Conservation (phyloP, 2,797 vertebrate genomes). For the Phoxinus dragarum region DNA sequence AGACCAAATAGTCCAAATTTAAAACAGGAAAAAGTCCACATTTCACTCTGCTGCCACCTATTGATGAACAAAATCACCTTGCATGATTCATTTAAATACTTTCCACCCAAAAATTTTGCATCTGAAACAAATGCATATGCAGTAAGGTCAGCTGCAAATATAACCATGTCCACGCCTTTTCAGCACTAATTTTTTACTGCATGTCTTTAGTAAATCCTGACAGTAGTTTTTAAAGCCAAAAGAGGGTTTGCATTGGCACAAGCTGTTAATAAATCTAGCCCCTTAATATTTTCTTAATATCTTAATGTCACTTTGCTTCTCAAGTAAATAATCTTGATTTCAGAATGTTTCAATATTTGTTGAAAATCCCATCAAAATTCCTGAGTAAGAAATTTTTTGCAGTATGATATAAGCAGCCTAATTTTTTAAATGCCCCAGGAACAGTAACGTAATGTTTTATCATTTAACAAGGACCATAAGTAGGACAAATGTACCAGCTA, state of each 20-base stretch:
- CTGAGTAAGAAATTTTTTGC: not conserved
- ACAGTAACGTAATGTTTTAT: not conserved
- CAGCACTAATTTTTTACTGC: not conserved
- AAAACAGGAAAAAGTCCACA: too few relatives aligned
- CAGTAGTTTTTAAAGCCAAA: too few relatives aligned
- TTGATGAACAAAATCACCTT: not conserved
- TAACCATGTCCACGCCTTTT: too few relatives aligned
- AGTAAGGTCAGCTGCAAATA: not conserved
- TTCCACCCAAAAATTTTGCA: not conserved
- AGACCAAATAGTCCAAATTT: too few relatives aligned
- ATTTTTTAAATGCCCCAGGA: not conserved
- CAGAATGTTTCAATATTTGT: not conserved
- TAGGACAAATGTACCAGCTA: not conserved
- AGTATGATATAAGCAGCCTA: not conserved
- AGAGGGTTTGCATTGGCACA: too few relatives aligned
- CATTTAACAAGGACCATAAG: not conserved
- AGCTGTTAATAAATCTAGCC: too few relatives aligned
- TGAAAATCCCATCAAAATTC: not conserved
- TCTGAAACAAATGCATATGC: not conserved
- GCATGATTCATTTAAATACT: not conserved
- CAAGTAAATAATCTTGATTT: not conserved
- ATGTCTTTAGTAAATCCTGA: too few relatives aligned
- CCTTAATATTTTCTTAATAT: not conserved
- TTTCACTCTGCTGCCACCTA: not conserved
- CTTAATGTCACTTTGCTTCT: not conserved